Percentiles rank a stretch among this genome's conserved stretches.
phyloP scores from a whole-genome alignment of 2,888 invertebrate species.

The Macrophya alboannulata region DNA sequence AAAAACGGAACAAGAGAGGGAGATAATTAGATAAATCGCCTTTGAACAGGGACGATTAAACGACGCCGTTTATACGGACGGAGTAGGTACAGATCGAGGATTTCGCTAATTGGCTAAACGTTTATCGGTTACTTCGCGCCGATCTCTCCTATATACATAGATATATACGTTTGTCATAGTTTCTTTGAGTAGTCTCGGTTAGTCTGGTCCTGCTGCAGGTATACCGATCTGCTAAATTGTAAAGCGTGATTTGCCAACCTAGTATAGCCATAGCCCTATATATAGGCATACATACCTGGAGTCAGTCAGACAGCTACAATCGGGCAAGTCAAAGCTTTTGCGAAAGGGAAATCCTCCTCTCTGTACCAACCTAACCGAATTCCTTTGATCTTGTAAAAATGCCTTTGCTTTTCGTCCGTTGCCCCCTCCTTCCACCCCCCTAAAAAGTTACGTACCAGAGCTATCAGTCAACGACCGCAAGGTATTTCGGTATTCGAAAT shows the following conservation, averaged over 20 bases:
- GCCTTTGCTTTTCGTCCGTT: constrained; percentile 11
- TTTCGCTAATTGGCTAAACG: constrained; percentile 47
- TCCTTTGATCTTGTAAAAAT: constrained; percentile 46
- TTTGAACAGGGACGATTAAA: constrained; percentile 50
- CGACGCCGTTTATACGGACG: constrained; percentile 33
- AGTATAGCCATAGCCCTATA: background rate
- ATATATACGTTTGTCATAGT: background rate
- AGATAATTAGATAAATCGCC: constrained; percentile 70
- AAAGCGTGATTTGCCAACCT: constrained; percentile 43
- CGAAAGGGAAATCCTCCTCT: background rate
- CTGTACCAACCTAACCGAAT: constrained; percentile 11
- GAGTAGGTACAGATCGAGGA: constrained; percentile 21
- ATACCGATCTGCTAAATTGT: background rate
- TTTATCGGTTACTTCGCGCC: constrained; percentile 49
- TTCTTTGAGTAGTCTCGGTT: constrained; percentile 4
- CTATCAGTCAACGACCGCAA: constrained; percentile 28
- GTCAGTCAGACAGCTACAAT: constrained; percentile 30
- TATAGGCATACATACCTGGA: background rate
- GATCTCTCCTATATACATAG: background rate
- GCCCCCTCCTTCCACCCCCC: background rate
- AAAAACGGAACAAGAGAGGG: constrained; percentile 57
- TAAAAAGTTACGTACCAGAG: background rate
- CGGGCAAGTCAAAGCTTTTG: constrained; percentile 6
- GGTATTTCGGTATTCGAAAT: background rate
- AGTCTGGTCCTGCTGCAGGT: background rate